Percentiles rank a stretch among this genome's conserved stretches.
Evolutionary conservation across 2,113 vertebrate genomes (phyloP).

Genomic region (Megaleporinus macrocephalus): DNA sequence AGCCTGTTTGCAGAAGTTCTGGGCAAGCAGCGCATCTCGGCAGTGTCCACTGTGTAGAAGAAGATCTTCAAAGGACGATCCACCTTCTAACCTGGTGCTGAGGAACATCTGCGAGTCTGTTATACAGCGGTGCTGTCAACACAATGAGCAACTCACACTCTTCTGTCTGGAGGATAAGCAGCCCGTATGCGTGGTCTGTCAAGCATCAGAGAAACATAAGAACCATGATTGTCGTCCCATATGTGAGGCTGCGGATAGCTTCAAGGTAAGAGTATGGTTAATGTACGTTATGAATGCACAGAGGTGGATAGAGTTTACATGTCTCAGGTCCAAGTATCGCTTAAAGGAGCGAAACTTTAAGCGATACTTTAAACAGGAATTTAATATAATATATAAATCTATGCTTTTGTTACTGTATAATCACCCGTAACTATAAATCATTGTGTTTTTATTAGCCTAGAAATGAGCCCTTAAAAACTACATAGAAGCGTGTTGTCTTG

Average conservation of each 20-base stretch:
- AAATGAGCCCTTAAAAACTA: too few relatives aligned
- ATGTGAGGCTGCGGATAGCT: background rate
- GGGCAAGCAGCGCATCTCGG: background rate
- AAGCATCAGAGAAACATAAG: conserved; percentile 30
- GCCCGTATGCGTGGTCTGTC: conserved; percentile 60
- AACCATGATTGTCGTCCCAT: conserved; percentile 49
- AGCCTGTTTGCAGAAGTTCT: background rate
- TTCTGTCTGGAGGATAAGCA: conserved; percentile 60
- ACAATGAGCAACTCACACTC: conserved; percentile 45
- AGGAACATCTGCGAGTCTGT: conserved; percentile 53
- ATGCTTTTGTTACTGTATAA: too few relatives aligned
- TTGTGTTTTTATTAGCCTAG: too few relatives aligned
- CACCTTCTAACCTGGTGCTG: conserved; percentile 52
- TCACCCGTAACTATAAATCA: too few relatives aligned
- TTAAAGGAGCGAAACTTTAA: too few relatives aligned
- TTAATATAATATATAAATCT: too few relatives aligned
- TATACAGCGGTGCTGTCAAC: conserved; percentile 14
- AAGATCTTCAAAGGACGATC: background rate
- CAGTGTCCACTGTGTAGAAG: conserved; percentile 48
- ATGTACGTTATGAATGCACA: background rate
- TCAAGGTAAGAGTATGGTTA: conserved; percentile 24
- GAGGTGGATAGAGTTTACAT: too few relatives aligned
- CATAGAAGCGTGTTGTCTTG: too few relatives aligned
- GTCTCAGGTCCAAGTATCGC: too few relatives aligned
- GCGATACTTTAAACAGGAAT: too few relatives aligned